Evolutionary conservation across 2,113 vertebrate species (phyloP).

Genomic region (Pontoporia blainvillei): DNA sequence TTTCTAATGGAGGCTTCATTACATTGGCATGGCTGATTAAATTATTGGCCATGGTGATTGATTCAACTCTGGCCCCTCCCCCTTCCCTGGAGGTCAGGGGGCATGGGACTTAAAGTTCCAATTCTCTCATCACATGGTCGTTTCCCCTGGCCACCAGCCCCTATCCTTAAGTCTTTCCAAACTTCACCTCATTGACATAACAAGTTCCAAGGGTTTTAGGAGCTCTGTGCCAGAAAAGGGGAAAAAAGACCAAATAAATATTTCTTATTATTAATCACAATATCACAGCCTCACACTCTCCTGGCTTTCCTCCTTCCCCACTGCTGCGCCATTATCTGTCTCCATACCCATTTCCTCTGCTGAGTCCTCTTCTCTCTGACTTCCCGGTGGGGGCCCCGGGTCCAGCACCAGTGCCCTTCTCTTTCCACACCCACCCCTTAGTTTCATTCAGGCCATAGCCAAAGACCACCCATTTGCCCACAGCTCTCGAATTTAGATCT

Average conservation of each 20-base stretch:
- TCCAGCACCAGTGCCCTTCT: accelerated
- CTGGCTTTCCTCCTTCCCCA: not conserved
- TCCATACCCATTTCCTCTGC: not conserved
- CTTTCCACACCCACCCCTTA: not conserved
- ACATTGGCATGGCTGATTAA: not conserved
- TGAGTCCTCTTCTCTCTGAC: not conserved
- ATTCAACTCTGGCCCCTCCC: not conserved
- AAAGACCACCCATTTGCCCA: not conserved
- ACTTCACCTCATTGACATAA: not conserved
- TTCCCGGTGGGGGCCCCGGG: not conserved
- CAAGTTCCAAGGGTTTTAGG: not conserved
- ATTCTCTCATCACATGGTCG: not conserved
- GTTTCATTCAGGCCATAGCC: not conserved
- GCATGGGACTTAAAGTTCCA: not conserved
- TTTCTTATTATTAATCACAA: not conserved
- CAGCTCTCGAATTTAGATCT: not conserved
- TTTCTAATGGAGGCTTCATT: not conserved
- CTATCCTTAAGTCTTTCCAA: not conserved
- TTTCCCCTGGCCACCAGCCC: not conserved
- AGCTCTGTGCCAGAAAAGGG: not conserved
- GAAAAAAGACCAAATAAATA: not conserved
- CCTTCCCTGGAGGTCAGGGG: not conserved
- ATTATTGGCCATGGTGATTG: not conserved
- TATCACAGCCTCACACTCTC: not conserved
- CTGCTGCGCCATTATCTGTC: not conserved